These are phyloP conservation scores for Nycticryphes semicollaris DNA, from an alignment of 2,113 vertebrate species.

Conservation along the genomic window DNA sequence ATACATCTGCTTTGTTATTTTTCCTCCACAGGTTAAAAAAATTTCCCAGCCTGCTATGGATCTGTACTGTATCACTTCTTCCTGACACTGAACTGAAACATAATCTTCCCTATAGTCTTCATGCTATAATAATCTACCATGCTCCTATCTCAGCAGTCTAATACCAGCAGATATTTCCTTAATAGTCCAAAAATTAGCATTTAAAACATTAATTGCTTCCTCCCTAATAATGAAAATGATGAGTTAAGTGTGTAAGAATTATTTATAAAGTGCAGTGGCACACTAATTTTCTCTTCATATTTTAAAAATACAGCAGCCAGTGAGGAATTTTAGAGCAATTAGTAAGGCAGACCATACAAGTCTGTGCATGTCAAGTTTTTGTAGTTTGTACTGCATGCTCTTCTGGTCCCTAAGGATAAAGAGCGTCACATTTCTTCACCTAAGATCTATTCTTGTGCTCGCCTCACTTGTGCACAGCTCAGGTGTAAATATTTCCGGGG, in stretches of 20 bases:
- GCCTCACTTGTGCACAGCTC: not conserved
- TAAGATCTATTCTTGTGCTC: not conserved
- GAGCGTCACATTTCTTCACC: not conserved
- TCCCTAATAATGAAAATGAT: conserved; percentile 51
- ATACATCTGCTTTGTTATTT: not conserved
- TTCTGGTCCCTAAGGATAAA: not conserved
- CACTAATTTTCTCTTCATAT: conserved; percentile 38
- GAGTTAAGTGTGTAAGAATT: conserved; percentile 58
- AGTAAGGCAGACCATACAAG: conserved; percentile 7
- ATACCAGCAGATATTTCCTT: conserved; percentile 42
- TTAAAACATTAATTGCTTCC: conserved; percentile 66
- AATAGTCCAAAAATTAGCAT: conserved; percentile 60
- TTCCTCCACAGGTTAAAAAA: not conserved
- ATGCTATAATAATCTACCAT: not conserved
- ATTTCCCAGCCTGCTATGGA: not conserved
- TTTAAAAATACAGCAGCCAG: conserved; percentile 44
- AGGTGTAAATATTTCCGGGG: not conserved
- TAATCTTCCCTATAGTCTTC: not conserved
- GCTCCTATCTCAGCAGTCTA: not conserved
- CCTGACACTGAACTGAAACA: not conserved
- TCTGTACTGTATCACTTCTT: not conserved
- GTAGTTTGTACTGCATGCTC: not conserved
- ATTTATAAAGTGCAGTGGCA: conserved; percentile 59
- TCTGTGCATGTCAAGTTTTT: not conserved
- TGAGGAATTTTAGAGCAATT: conserved; percentile 41